Percentiles rank a stretch among this genome's conserved stretches.
phyloP scores from a whole-genome alignment of 2,888 invertebrate genomes.

The Polydrusus cervinus region DNA sequence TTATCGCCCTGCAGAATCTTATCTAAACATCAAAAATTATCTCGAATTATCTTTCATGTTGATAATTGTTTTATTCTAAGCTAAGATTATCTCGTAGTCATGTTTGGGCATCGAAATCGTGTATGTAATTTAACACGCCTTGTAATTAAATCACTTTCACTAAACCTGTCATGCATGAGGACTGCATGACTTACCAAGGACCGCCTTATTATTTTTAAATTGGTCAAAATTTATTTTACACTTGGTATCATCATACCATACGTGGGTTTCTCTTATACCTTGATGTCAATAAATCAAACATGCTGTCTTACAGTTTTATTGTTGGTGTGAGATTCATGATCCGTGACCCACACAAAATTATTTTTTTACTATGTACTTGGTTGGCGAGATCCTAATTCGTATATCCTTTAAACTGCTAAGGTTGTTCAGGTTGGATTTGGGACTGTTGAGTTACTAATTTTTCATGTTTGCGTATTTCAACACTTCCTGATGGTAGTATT shows the following conservation, averaged over 20 bases:
- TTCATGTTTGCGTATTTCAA: too few species aligned
- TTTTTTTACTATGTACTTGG: too few species aligned
- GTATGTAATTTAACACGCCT: slow-evolving; percentile 45
- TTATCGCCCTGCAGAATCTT: slow-evolving; percentile 10
- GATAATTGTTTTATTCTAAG: slow-evolving; percentile 36
- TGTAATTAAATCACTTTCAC: slow-evolving; percentile 51
- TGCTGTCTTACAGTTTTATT: too few species aligned
- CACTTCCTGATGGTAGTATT: too few species aligned
- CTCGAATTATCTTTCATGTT: slow-evolving; percentile 29
- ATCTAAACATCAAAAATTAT: slow-evolving; percentile 29
- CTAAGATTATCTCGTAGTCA: slow-evolving; percentile 44
- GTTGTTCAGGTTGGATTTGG: too few species aligned
- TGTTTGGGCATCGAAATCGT: slow-evolving; percentile 44
- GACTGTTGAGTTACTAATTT: too few species aligned
- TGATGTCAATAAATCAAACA: slow-evolving; percentile 2
- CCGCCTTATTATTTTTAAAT: slow-evolving; percentile 31
- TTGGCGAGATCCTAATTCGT: too few species aligned
- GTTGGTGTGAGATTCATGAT: too few species aligned
- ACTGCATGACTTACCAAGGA: slow-evolving; percentile 25
- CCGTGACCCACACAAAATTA: too few species aligned
- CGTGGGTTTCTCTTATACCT: background rate
- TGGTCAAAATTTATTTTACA: background rate
- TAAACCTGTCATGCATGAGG: slow-evolving; percentile 45
- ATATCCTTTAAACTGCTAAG: too few species aligned
- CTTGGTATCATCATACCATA: background rate